phyloP scores from a whole-genome alignment of 2,888 invertebrate genomes.

The Ophion ellenae region DNA sequence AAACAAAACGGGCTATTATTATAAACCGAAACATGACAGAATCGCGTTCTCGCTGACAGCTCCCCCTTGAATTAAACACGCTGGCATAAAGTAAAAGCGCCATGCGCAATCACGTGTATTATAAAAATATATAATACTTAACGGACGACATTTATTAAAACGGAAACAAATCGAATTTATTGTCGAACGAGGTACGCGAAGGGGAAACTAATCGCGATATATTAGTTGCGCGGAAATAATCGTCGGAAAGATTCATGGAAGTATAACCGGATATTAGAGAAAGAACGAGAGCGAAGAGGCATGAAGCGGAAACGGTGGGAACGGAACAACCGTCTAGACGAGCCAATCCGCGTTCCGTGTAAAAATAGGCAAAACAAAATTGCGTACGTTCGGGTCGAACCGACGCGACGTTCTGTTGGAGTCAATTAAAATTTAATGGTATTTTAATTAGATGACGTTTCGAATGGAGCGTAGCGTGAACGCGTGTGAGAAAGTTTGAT shows the following conservation, averaged over 20 bases:
- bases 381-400: slow-evolving; percentile 73
- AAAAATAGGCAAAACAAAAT: slow-evolving; percentile 33
- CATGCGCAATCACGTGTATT: slow-evolving; percentile 13
- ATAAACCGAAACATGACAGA: slow-evolving; percentile 12
- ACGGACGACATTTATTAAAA: slow-evolving; percentile 36
- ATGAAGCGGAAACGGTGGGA: background rate
- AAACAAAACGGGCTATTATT: background rate
- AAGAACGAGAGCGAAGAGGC: background rate
- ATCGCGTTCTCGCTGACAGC: slow-evolving; percentile 44
- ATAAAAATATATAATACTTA: slow-evolving; percentile 9
- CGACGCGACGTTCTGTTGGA: slow-evolving; percentile 80
- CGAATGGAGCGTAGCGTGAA: slow-evolving; percentile 64
- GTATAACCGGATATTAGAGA: background rate
- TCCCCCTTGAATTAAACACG: slow-evolving; percentile 16
- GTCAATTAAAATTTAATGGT: slow-evolving; percentile 83
- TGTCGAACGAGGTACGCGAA: slow-evolving; percentile 32
- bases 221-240: slow-evolving; percentile 19
- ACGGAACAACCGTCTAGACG: slow-evolving; percentile 2
- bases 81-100: slow-evolving; percentile 28
- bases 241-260: background rate
- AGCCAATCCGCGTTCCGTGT: slow-evolving; percentile 28
- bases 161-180: slow-evolving; percentile 62
- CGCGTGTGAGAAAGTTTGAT: slow-evolving; percentile 59
- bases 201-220: slow-evolving; percentile 10
- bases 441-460: slow-evolving; percentile 71